phyloP scores from a whole-genome alignment of 1,140 invertebrate genomes.

The Aphis gossypii region DNA sequence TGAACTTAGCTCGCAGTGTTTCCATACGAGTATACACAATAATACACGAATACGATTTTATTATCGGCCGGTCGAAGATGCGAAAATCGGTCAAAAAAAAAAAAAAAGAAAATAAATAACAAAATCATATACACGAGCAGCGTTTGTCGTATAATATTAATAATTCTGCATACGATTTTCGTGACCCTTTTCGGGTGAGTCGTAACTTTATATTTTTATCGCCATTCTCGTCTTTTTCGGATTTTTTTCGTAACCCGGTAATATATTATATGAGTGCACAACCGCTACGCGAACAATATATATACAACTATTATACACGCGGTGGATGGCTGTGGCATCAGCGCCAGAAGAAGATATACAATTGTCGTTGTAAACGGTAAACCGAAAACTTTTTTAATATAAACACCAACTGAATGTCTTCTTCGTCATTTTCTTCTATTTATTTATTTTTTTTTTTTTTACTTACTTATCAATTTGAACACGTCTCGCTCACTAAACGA shows the following conservation, averaged over 20 bases:
- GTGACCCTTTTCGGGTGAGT: neutral
- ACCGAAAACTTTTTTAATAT: conserved; percentile 45
- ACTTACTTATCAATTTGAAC: conserved; percentile 41
- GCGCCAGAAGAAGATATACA: neutral
- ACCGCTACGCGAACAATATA: too few species aligned
- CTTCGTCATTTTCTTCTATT: neutral
- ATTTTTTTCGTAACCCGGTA: neutral
- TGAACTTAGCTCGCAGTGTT: neutral
- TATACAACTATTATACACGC: neutral
- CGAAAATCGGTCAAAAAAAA: neutral
- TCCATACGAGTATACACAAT: neutral
- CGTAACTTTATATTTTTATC: conserved; percentile 19
- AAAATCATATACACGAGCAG: neutral
- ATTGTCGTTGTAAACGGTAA: conserved; percentile 40
- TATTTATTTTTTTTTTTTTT: neutral
- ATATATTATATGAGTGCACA: neutral
- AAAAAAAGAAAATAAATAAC: neutral
- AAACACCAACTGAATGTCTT: conserved; percentile 27
- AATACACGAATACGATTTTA: neutral
- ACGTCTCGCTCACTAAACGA: conserved; percentile 30
- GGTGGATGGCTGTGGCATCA: neutral
- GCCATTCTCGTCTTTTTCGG: conserved; percentile 6
- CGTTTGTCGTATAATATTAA: conserved; percentile 9
- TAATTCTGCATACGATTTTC: conserved; percentile 21
- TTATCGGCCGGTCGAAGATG: neutral